These are phyloP conservation scores for Dorcus hopei DNA, from an alignment of 2,888 invertebrate genomes.

Conservation along the genomic window DNA sequence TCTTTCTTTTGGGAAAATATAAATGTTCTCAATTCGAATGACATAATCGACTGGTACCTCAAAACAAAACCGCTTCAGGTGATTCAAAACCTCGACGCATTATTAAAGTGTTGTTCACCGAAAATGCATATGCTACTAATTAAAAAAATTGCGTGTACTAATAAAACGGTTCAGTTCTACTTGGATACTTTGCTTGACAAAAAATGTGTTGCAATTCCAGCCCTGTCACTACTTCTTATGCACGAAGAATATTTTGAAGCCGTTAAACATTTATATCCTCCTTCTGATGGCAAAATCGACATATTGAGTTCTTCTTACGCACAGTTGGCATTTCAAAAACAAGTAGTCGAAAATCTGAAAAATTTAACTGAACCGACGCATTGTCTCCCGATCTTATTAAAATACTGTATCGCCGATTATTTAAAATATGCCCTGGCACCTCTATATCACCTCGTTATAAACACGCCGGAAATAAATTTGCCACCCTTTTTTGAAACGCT, in stretches of 20 bases:
- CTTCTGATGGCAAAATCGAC: not conserved
- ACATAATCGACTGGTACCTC: not conserved
- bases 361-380: conserved; percentile 5
- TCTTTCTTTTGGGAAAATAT: not conserved
- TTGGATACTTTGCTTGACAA: not conserved
- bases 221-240: not conserved
- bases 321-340: not conserved
- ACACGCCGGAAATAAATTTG: conserved; percentile 11
- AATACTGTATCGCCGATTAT: conserved; percentile 15
- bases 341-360: conserved; percentile 1
- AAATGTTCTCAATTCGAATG: not conserved
- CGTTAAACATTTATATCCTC: not conserved
- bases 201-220: not conserved
- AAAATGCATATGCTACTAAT: too few species aligned
- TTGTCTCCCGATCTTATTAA: conserved; percentile 6
- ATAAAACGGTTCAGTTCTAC: not conserved
- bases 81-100: not conserved
- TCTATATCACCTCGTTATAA: not conserved
- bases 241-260: not conserved
- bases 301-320: not conserved
- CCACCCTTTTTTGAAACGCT: not conserved
- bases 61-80: not conserved
- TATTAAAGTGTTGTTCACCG: not conserved
- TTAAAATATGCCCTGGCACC: conserved; percentile 10
- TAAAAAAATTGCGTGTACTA: too few species aligned